These are phyloP conservation scores for Odocoileus hemionus DNA, from an alignment of 2,113 vertebrate species.

Conservation along the genomic window DNA sequence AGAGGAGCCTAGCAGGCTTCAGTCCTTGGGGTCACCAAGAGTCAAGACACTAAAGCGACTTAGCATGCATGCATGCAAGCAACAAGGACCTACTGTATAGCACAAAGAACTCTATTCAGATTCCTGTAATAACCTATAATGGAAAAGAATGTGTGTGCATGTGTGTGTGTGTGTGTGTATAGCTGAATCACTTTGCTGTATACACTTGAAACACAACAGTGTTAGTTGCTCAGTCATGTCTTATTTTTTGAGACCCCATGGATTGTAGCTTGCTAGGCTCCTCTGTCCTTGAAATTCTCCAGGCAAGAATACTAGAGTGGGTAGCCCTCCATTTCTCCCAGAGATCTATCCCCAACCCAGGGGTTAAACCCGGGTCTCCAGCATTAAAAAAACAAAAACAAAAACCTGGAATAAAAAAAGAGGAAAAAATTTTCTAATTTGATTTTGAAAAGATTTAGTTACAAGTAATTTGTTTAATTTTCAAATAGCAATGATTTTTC, in stretches of 20 bases:
- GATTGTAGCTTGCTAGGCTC: not conserved
- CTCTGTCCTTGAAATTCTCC: not conserved
- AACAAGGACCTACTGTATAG: not conserved
- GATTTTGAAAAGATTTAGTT: not conserved
- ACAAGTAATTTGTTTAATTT: not conserved
- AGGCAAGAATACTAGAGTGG: not conserved
- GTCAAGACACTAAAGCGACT: not conserved
- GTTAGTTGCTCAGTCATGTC: not conserved
- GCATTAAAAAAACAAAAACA: not conserved
- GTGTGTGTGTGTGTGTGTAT: not conserved
- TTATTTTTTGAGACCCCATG: not conserved
- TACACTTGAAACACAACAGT: not conserved
- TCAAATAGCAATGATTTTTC: not conserved
- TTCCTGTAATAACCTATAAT: not conserved
- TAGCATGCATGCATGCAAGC: not conserved
- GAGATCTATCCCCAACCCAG: not conserved
- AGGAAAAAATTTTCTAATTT: not conserved
- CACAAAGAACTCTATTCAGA: not conserved
- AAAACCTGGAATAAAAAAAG: not conserved
- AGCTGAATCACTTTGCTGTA: not conserved
- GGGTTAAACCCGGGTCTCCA: not conserved
- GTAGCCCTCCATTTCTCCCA: not conserved
- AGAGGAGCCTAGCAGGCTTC: not conserved
- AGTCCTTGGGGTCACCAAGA: not conserved
- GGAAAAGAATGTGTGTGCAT: not conserved